Evolutionary conservation across 1,140 invertebrate species (phyloP).

Genomic region (Triops cancriformis): DNA sequence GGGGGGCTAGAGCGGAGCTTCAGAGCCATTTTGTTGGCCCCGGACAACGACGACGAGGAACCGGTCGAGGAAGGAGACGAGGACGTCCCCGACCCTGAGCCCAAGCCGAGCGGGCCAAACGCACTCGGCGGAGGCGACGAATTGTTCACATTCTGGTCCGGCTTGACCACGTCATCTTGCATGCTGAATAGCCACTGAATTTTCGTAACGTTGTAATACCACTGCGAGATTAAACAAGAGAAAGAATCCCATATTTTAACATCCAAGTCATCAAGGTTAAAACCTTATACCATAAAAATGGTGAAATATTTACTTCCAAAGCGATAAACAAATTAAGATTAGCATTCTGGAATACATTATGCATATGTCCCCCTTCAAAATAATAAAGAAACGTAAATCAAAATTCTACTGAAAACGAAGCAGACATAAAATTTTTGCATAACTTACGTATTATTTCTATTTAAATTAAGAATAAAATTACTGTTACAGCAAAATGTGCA

Average conservation of each 20-base stretch:
- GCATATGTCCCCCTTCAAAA: too few relatives aligned
- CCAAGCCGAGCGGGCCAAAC: not conserved
- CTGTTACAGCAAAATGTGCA: too few relatives aligned
- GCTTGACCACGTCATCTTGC: constrained; percentile 8
- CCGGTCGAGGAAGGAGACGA: not conserved
- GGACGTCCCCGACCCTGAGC: not conserved
- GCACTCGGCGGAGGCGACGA: not conserved
- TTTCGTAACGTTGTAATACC: not conserved
- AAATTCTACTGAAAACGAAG: too few relatives aligned
- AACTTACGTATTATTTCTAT: too few relatives aligned
- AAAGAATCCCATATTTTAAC: not conserved
- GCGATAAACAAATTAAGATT: too few relatives aligned
- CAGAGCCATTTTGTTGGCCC: not conserved
- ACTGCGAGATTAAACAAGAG: not conserved
- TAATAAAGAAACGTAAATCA: too few relatives aligned
- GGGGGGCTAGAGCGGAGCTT: not conserved
- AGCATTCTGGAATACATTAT: too few relatives aligned
- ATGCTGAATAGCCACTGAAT: constrained; percentile 10
- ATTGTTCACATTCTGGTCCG: constrained; percentile 10
- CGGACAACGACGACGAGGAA: not conserved
- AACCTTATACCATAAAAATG: too few relatives aligned
- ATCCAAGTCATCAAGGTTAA: too few relatives aligned
- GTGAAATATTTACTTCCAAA: too few relatives aligned
- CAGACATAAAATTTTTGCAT: too few relatives aligned
- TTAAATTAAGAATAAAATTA: too few relatives aligned